Evolutionary conservation across 2,797 vertebrate species (phyloP), one percentile per base, ranked within the genome.

Genomic region (Menidia menidia): DNA sequence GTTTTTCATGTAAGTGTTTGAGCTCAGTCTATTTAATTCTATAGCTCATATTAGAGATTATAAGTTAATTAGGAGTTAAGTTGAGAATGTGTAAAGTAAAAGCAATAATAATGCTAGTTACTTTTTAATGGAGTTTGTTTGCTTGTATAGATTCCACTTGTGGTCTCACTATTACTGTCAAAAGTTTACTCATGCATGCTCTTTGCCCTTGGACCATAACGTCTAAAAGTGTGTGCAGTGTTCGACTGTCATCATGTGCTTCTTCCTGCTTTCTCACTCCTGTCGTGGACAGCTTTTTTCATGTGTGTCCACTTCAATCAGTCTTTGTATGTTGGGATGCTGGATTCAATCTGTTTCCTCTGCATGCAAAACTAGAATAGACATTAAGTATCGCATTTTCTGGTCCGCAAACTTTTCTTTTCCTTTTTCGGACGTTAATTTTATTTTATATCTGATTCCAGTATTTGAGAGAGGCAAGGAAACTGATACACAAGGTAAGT

Each of bases 361-460:
- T 91, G 90, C 91, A 92, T 92, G 90, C 82, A 58, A 56, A 32
- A 47, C 60, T 91, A 91, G 89, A 75, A 47, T 84, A 89, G 84
- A 82, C 60, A 63, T 88, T 87, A 81, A 78, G 44, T 80, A 77
- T 83, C 62, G 8, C 45, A 60, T 69, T 71, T 73, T 72, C 68
- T 84, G 31, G 61, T 67, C 54, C 19, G 71, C 60, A 59, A 71
- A 31, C 32, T 68, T 86, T 68, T 51, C 83, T 75, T 65, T 30
- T 56, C 73, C 56, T 65, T n/a, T 73, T 75, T 62, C 90, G 78
- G 77, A 85, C 74, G 83, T 93, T 93, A 92, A 90, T 93, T 85
- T 92, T 60, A 89, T 88, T 92, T 93, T 72, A 90, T 94, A 88
- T 95, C 92, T 94, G 90, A 93, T 95, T 95, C 93, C 94, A 95